These are phyloP conservation scores for Pocillopora grandis DNA, from an alignment of 92 coral and sea anemone genomes.

Conservation along the genomic window DNA sequence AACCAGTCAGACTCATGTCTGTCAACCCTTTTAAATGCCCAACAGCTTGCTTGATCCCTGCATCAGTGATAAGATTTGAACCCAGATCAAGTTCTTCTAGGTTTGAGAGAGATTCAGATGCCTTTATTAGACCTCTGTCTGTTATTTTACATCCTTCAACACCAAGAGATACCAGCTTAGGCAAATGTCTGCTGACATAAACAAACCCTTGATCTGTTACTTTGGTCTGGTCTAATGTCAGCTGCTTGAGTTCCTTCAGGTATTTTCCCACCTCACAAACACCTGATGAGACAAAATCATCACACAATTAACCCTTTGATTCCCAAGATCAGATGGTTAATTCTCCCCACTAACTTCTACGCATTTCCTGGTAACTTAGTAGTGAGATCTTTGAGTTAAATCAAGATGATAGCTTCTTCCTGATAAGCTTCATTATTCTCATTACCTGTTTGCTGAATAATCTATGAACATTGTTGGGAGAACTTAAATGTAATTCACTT, in stretches of 20 bases:
- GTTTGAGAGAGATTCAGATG: conserved; percentile 63
- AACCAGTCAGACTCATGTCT: conserved; percentile 76
- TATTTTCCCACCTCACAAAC: conserved; percentile 81
- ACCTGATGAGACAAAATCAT: conserved; percentile 48
- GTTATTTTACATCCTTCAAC: conserved; percentile 82
- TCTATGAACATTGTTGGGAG: too few relatives aligned
- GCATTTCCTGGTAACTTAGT: too few relatives aligned
- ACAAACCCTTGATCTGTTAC: conserved; percentile 86
- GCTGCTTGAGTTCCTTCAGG: conserved; percentile 76
- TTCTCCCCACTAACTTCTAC: too few relatives aligned
- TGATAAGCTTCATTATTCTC: too few relatives aligned
- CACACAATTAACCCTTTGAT: not conserved
- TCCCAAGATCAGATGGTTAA: not conserved
- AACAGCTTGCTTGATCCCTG: conserved; percentile 69
- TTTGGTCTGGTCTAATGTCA: conserved; percentile 82
- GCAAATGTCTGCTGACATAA: conserved; percentile 72
- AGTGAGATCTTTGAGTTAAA: too few relatives aligned
- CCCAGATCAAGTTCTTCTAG: conserved; percentile 89
- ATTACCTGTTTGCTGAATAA: too few relatives aligned
- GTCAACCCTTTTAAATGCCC: conserved; percentile 76
- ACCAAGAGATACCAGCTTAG: conserved; percentile 79
- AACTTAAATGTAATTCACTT: too few relatives aligned
- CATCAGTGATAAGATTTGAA: conserved; percentile 80
- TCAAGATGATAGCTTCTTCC: too few relatives aligned
- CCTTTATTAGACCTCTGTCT: conserved; percentile 74